Base-by-base conservation (phyloP, 2,888 invertebrate species). In the Nemotelus nigrinus region DNA sequence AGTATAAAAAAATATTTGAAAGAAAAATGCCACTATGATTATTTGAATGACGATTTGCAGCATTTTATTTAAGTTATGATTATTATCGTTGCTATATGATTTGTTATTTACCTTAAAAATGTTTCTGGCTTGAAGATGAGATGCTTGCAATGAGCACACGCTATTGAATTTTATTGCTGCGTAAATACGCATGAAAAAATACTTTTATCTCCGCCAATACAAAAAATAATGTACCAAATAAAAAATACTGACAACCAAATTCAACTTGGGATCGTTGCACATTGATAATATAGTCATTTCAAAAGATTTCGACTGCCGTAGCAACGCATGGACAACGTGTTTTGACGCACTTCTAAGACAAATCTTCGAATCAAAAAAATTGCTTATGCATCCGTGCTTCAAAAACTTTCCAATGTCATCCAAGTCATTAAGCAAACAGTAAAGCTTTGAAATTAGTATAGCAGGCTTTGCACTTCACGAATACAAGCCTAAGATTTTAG, bases 341-440 rank as follows among this genome's bases (percentile, higher is more conserved):
- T 55, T 68, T 72, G n/a, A 50, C 45, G 60, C 57, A 72, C 58
- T 41, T 44, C 5, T 65, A n/a, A 41, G 7, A 53, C 43, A 5
- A 41, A 25, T 25, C 25, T 25, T 25, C 25, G 25, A 25, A 25
- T 25, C 25, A 25, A 25, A 25, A 25, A 25, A 60, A 58, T 58
- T 63, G 41, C 39, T n/a, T 63, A 53, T 70, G 70, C 70, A 70
- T 70, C 44, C 43, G 74, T 41, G 48, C 63, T 63, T 74, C 45
- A 63, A 74, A 63, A 74, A 63, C 74, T 63, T 60, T 63, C 63
- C 74, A 74, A 74, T 74, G 63, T 74, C 74, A 74, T 41, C 25
- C 60, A 60, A 74, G 74, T 45, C 63, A 74, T 60, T 57, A 70
- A 53, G 43, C 41, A 60, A 39, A 41, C 47, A 39, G 5, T n/a